Evolutionary conservation across 2,113 vertebrate genomes (phyloP).

Genomic region (Chionis minor): DNA sequence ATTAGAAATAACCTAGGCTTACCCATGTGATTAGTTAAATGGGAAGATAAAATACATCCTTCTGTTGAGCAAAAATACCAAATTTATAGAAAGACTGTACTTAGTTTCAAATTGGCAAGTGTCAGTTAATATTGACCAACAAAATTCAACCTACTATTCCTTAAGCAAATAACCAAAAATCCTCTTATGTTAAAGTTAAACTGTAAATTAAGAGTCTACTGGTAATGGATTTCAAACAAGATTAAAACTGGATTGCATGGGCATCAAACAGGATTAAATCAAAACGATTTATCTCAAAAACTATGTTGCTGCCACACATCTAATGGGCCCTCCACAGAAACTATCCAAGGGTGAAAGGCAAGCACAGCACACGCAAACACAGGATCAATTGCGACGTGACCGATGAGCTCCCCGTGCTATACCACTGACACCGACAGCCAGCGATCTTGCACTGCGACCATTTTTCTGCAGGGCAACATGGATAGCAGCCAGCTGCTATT

Average conservation of each 20-base stretch:
- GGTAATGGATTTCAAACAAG: not conserved
- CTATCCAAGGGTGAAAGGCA: not conserved
- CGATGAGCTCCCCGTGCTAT: not conserved
- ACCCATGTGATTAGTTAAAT: not conserved
- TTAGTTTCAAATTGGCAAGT: not conserved
- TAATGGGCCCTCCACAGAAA: not conserved
- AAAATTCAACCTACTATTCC: not conserved
- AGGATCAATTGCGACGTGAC: accelerated
- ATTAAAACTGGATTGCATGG: not conserved
- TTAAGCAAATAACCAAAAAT: not conserved
- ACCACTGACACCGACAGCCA: not conserved
- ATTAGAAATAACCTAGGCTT: not conserved
- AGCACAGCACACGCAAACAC: not conserved
- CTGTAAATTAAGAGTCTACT: not conserved
- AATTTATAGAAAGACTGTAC: not conserved
- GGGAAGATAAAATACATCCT: not conserved
- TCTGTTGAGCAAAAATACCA: not conserved
- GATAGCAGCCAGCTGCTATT: not conserved
- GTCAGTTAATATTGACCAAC: not conserved
- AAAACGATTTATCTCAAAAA: not conserved
- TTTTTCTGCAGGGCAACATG: not conserved
- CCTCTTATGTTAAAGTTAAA: not conserved
- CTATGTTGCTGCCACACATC: not conserved
- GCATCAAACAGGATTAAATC: not conserved
- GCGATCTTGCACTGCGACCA: not conserved